Percentiles rank a stretch among this genome's conserved stretches.
Conservation (phyloP, 2,113 vertebrate genomes). For the Barbus barbus region DNA sequence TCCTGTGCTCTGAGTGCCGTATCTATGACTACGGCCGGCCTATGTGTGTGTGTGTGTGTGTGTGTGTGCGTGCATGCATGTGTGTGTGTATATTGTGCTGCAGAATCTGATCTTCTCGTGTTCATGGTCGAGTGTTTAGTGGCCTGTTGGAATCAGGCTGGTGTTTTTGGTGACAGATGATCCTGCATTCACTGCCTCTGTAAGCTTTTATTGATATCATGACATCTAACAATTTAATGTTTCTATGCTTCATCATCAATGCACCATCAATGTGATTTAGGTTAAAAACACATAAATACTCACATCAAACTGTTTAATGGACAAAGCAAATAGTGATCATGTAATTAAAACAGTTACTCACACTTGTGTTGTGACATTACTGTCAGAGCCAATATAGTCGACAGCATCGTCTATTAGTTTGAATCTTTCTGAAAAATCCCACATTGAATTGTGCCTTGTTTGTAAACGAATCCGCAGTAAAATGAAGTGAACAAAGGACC, state of each 20-base stretch:
- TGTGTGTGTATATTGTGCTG: not conserved
- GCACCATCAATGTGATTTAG: too few species aligned
- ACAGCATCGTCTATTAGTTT: too few species aligned
- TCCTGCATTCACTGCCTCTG: not conserved
- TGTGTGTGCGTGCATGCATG: not conserved
- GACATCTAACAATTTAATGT: not conserved
- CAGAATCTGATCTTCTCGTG: conserved; percentile 42
- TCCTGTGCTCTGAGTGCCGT: conserved; percentile 42
- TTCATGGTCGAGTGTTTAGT: conserved; percentile 36
- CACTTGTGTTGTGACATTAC: too few species aligned
- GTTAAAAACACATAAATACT: too few species aligned
- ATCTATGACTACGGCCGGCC: conserved; percentile 49
- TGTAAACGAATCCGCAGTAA: too few species aligned
- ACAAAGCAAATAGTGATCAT: too few species aligned
- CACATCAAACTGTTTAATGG: too few species aligned
- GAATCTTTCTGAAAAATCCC: too few species aligned
- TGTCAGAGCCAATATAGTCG: too few species aligned
- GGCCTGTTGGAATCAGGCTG: conserved; percentile 42
- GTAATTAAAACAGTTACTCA: too few species aligned
- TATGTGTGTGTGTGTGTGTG: not conserved
- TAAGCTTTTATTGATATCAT: not conserved
- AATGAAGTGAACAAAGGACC: too few species aligned
- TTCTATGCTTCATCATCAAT: not conserved
- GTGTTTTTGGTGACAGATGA: conserved; percentile 28
- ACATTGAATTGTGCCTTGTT: too few species aligned